Conservation (phyloP, 2,888 invertebrate species). For the Keiferia lycopersicella region DNA sequence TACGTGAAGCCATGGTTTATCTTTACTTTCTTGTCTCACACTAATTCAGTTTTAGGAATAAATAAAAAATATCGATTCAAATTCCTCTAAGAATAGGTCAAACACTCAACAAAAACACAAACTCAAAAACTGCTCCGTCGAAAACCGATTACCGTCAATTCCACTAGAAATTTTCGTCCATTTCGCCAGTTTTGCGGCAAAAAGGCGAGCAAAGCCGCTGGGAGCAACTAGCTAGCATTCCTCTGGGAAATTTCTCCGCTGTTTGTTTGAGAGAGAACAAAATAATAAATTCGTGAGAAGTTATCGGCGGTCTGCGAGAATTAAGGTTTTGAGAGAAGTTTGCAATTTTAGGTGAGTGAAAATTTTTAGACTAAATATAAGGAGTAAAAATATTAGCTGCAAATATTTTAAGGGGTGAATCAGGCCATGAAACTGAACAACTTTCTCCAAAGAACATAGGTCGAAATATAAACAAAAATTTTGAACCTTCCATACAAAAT, state of each 20-base stretch:
- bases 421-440: no score
- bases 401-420: no score
- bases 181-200: constrained; percentile 8
- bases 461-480: no score
- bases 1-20: no score
- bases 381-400: no score
- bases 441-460: no score
- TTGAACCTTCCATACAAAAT: no score
- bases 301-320: not conserved
- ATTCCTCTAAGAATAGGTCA: not conserved
- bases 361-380: not conserved
- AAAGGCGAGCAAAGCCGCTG: constrained; percentile 15
- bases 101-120: not conserved
- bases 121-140: not conserved
- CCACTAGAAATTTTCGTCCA: not conserved
- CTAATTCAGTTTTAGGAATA: no score
- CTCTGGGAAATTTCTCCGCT: constrained; percentile 6
- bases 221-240: constrained; percentile 11
- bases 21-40: no score
- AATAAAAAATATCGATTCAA: no score
- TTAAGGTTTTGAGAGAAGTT: constrained; percentile 4
- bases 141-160: constrained; percentile 10
- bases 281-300: constrained; percentile 11
- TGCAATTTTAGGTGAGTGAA: not conserved
- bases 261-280: constrained; percentile 2